Evolutionary conservation across 2,888 invertebrate genomes (phyloP), one percentile per base, ranked within the genome.

Genomic region (Chaetogeoica ovagalla): DNA sequence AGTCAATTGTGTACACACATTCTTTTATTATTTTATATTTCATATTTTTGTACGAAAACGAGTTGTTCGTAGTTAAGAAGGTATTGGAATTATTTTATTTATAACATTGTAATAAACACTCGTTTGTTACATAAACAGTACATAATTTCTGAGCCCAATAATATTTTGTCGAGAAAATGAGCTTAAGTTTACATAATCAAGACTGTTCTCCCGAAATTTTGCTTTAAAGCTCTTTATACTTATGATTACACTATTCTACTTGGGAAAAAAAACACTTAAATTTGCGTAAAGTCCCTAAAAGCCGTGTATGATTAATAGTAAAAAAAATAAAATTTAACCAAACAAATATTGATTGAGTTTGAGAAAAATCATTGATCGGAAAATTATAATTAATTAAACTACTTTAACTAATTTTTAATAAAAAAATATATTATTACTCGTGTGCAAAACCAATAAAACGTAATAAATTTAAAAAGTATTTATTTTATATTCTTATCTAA

Each of bases 401-500:
- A 13, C 48, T n/a, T n/a, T n/a, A n/a, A n/a, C 13, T 13, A 48
- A 1, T 48, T 13, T 48, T 48, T 48, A 48, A 48, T 48, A 48
- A 13, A 48, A 11, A 48, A 13, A 15, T 48, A 48, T 13, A 48
- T 48, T 48, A 48, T 48, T 11, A 48, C 13, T 13, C 9, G 7
- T 48, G 21, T 68, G 9, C n/a, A n/a, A 5, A n/a, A 2, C 19
- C 6, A 15, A 30, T 60, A 23, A 13, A 30, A 60, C 30, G 19
- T 37, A 69, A 52, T 43, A 7, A 43, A 43, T 9, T 43, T 43
- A 9, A 43, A 9, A 7, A 30, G 39, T 39, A 39, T 39, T 71
- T 59, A 0, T 21, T 60, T 62, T 62, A 60, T 8, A 23, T 62
- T 62, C 73, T 52, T 30, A 62, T 73, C 62, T 73, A 52, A 17